Percentiles rank a stretch among this genome's conserved stretches.
Conservation (phyloP, 2,888 invertebrate genomes). For the Branchinecta sandiegonensis region DNA sequence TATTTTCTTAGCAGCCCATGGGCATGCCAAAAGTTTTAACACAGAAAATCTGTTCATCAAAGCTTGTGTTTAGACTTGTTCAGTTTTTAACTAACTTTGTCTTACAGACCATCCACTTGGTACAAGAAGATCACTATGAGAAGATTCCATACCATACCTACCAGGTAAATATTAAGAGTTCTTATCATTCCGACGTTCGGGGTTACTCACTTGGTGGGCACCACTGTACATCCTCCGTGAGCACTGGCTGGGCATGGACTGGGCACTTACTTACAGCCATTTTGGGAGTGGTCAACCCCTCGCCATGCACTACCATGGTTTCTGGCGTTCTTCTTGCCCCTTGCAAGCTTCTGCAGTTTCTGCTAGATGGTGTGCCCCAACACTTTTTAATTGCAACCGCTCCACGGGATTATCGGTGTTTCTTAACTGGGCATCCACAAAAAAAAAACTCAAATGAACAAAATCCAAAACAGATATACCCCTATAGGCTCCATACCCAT, state of each 20-base stretch:
- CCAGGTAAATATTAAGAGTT: constrained; percentile 31
- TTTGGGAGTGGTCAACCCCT: neutral
- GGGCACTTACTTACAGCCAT: neutral
- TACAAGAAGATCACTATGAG: constrained; percentile 36
- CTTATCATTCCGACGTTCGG: neutral
- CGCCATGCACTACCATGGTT: constrained; percentile 21
- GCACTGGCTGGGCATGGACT: no score
- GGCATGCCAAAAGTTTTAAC: neutral
- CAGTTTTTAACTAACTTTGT: constrained; percentile 25
- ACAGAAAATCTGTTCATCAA: neutral
- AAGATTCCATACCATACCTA: constrained; percentile 36
- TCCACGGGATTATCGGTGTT: no score
- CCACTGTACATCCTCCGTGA: no score
- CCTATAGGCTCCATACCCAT: no score
- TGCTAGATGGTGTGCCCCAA: neutral
- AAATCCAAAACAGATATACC: no score
- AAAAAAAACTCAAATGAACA: no score
- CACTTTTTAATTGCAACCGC: no score
- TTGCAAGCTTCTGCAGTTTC: constrained; percentile 21
- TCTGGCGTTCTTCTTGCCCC: constrained; percentile 19
- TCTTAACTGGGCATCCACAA: no score
- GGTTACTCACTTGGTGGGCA: no score
- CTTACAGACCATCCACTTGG: constrained; percentile 34
- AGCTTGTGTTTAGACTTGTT: constrained; percentile 18
- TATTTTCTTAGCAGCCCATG: constrained; percentile 4